These are phyloP conservation scores for Cephalotes varians DNA, from an alignment of 2,888 invertebrate species.

Conservation along the genomic window DNA sequence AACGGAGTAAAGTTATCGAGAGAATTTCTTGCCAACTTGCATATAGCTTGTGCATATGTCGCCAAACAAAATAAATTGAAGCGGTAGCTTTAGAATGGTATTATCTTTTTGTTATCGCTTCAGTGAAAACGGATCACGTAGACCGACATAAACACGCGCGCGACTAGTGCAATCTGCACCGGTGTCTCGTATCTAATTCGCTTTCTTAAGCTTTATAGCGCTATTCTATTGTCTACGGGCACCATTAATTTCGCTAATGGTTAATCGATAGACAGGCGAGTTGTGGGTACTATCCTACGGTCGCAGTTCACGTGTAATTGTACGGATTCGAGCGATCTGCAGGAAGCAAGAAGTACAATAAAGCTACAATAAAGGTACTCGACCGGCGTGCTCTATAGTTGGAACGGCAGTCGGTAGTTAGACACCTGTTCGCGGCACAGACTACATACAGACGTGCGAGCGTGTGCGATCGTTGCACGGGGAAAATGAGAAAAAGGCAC, in stretches of 20 bases:
- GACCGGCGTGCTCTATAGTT: background rate
- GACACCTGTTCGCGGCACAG: constrained; percentile 64
- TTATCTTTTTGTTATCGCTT: background rate
- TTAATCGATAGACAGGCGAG: constrained; percentile 82
- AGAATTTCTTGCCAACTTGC: background rate
- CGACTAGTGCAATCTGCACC: constrained; percentile 61
- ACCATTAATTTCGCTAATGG: constrained; percentile 83
- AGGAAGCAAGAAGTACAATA: constrained; percentile 57
- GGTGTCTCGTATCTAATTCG: constrained; percentile 70
- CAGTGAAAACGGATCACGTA: constrained; percentile 46
- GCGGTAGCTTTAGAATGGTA: background rate
- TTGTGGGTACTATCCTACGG: constrained; percentile 61
- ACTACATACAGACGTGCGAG: constrained; percentile 22
- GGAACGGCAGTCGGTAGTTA: constrained; percentile 50
- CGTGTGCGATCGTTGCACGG: constrained; percentile 5
- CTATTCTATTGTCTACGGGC: constrained; percentile 74
- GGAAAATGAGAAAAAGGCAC: constrained; percentile 39
- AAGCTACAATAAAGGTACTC: constrained; percentile 53
- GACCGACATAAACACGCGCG: constrained; percentile 36
- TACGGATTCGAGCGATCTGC: constrained; percentile 61
- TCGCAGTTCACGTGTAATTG: constrained; percentile 57
- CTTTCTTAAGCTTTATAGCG: constrained; percentile 67
- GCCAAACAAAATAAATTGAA: background rate
- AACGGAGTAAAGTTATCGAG: constrained; percentile 4
- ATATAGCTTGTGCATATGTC: background rate